Evolutionary conservation across 2,888 invertebrate genomes (phyloP), one percentile per base, ranked within the genome.

Genomic region (Noctua comes): DNA sequence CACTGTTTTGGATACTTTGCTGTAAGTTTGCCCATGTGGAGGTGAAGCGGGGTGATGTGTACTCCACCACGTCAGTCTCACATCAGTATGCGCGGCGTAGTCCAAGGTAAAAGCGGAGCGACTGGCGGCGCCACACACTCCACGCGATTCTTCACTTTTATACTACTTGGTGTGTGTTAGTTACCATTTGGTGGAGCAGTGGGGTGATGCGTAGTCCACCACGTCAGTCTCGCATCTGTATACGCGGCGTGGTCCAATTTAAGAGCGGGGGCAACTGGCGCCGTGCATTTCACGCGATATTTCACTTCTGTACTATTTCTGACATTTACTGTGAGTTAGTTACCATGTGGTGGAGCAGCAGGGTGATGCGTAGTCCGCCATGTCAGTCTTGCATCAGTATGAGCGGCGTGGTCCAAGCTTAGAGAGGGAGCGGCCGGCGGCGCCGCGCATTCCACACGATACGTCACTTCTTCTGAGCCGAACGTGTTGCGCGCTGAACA

Each of bases 401-500:
- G 97, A 24, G 98, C 98, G 43, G 97, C 97, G 92, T 98, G 98
- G 88, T 98, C 98, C 59, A 98, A 97, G 86, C 97, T 97, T 73
- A 98, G 96, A 77, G 96, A 93, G 43, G 98, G 98, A 36, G 98
- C 97, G 83, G 97, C 95, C 0, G 98, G 98, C 18, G 98, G 97
- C 90, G 98, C 97, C 88, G 98, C 97, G 54, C 99, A 98, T 86
- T 98, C 97, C 68, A 99, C 97, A 24, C 98, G 97, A 92, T 98
- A 98, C 71, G 98, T 98, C 86, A 98, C 98, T 88, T 98, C 98
- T 94, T 99, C 99, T 69, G 98, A 98, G 3, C 99, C 99, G 91
- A 98, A 98, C 31, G 98, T 97, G 95, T 99, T 99, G 89, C 98
- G 98, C n/a, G 98, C 98, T 24, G 98, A 97, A 90, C 98, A 98